Evolutionary conservation across 2,113 vertebrate genomes (phyloP).

Genomic region (Dasypus novemcinctus): DNA sequence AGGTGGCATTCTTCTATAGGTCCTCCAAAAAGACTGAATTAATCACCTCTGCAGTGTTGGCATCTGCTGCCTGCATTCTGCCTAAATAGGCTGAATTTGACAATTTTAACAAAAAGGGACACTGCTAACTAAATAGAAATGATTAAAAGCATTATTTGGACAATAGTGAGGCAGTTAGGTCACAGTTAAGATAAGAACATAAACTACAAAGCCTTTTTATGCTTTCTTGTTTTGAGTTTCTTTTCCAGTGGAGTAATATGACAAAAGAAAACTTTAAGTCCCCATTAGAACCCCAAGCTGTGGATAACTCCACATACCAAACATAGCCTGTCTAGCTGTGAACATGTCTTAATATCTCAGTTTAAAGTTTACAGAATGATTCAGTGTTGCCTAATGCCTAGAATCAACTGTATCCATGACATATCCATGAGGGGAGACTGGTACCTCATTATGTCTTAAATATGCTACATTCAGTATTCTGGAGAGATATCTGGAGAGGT

Average conservation of each 20-base stretch:
- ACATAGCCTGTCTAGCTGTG: background rate
- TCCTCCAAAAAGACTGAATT: slow-evolving; percentile 1
- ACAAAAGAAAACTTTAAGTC: background rate
- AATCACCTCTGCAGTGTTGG: slow-evolving; percentile 19
- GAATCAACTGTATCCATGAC: background rate
- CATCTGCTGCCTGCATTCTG: slow-evolving; percentile 42
- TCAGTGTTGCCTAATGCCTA: background rate
- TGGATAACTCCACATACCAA: background rate
- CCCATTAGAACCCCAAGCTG: background rate
- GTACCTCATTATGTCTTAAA: background rate
- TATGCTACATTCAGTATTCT: background rate
- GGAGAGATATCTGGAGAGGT: background rate
- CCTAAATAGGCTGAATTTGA: background rate
- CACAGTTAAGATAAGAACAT: slow-evolving; percentile 5
- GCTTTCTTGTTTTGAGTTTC: background rate
- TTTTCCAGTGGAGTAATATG: slow-evolving; percentile 7
- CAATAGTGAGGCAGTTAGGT: background rate
- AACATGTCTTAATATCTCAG: slow-evolving; percentile 3
- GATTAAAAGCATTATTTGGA: slow-evolving; percentile 19
- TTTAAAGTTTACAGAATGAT: slow-evolving; percentile 22
- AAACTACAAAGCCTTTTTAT: background rate
- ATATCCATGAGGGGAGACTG: background rate
- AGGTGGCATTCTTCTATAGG: slow-evolving; percentile 30
- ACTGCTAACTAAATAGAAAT: slow-evolving; percentile 5
- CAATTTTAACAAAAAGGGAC: background rate